These are phyloP conservation scores for Diaphora mendica DNA, from an alignment of 2,888 invertebrate genomes.

Conservation along the genomic window DNA sequence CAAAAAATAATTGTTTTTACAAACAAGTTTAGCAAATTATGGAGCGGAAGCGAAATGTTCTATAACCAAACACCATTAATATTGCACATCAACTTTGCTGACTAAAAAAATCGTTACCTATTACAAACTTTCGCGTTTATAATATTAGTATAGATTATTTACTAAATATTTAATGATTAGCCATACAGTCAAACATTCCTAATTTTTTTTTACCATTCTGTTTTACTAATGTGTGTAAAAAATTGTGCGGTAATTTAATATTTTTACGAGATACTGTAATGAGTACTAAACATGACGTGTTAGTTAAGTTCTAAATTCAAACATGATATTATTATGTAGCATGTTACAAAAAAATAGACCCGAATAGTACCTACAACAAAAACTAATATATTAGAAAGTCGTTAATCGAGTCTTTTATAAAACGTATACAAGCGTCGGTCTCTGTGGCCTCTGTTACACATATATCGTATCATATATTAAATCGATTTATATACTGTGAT, in stretches of 20 bases:
- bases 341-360: not conserved
- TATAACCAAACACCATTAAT: not conserved
- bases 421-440: constrained; percentile 15
- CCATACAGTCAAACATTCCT: not conserved
- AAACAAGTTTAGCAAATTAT: not conserved
- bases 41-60: not conserved
- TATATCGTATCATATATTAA: constrained; percentile 20
- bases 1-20: not conserved
- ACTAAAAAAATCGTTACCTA: not conserved
- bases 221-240: constrained; percentile 3
- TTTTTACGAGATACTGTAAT: constrained; percentile 7
- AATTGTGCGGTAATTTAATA: not conserved
- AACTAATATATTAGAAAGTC: constrained; percentile 40
- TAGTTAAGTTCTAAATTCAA: too few species aligned
- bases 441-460: constrained; percentile 36
- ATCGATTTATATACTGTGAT: constrained; percentile 33
- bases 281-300: not conserved
- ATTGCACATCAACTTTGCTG: not conserved
- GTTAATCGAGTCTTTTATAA: constrained; percentile 34
- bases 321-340: not conserved
- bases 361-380: not conserved
- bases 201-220: constrained; percentile 9
- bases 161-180: constrained; percentile 8
- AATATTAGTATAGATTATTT: too few species aligned
- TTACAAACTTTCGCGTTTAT: too few species aligned